These are phyloP conservation scores for Cerceris rybyensis DNA, from an alignment of 2,888 invertebrate genomes.

Conservation along the genomic window DNA sequence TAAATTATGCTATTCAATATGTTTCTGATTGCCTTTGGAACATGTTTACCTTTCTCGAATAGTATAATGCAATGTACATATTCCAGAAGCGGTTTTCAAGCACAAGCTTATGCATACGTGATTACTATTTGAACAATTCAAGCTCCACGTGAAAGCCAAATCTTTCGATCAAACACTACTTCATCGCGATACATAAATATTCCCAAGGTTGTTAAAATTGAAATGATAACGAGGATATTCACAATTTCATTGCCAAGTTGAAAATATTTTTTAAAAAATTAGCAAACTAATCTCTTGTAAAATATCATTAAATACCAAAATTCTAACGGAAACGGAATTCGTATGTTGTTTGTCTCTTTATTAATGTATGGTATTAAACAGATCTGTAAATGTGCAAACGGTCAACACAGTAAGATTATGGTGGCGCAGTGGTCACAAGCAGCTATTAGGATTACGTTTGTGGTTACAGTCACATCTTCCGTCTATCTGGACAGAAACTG, in stretches of 20 bases:
- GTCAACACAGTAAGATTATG: slow-evolving; percentile 63
- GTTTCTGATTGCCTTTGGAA: not conserved
- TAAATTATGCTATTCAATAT: slow-evolving; percentile 1
- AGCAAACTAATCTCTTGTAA: not conserved
- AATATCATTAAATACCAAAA: not conserved
- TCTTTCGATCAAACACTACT: no score
- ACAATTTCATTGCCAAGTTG: no score
- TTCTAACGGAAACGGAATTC: not conserved
- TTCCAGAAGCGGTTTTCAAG: no score
- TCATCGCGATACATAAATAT: no score
- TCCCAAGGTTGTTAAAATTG: no score
- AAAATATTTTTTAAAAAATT: no score
- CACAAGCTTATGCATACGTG: not conserved
- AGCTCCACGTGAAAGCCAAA: no score
- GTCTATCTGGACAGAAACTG: slow-evolving; percentile 25
- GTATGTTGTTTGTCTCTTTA: not conserved
- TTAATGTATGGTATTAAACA: not conserved
- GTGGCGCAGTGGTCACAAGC: slow-evolving; percentile 21
- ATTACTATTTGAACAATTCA: not conserved
- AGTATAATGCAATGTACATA: not conserved
- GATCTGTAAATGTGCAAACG: slow-evolving; percentile 48
- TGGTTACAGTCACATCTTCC: slow-evolving; percentile 42
- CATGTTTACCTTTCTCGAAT: not conserved
- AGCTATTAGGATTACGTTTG: slow-evolving; percentile 45
- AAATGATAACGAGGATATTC: no score